Evolutionary conservation across 1,140 invertebrate genomes (phyloP), one percentile per base, ranked within the genome.

Genomic region (Scaptomyza montana): DNA sequence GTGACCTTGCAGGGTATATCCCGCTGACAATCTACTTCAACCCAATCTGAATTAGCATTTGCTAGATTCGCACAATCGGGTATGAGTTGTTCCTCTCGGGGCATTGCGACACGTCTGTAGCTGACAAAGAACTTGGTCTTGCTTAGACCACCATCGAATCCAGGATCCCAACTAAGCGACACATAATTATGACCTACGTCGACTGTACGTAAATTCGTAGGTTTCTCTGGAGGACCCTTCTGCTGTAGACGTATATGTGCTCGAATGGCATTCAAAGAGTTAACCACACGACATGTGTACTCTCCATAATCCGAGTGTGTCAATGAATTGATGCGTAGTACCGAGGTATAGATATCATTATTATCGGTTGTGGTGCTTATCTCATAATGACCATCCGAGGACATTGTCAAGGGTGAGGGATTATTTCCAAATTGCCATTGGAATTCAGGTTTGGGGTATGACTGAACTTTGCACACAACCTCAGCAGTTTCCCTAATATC

Each of bases 401-500:
- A 95, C 70, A 95, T 95, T 65, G 95, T 94, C 8, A 97, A 92
- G 0, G 95, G 95, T 0, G 95, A 94, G 0, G 93, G 92, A 82
- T 96, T 96, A 0, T 94, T 94, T 5, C 95, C 95, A 73, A 95
- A 97, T 72, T 94, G 97, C 97, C 97, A 98, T 77, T 98, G 96
- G 91, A 98, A 98, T 82, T 97, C 96, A 0, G 97, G 97, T 82
- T 96, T 96, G 0, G 97, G 98, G 92, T 97, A 98, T 0, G 97
- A 97, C 90, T 98, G 96, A 2, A 98, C 97, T 86, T 96, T 95
- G 91, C 98, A 98, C 2, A 95, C 94, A 8, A 98, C 95, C 90
- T 97, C 95, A 0, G 97, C 97, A 0, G 94, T 96, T 89, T 98
- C 97, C 9, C 94, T 93, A 2, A 97, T 89, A 90, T 98, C 97